Base-by-base conservation (phyloP, 2,888 invertebrate species). In the Pammene fasciana region DNA sequence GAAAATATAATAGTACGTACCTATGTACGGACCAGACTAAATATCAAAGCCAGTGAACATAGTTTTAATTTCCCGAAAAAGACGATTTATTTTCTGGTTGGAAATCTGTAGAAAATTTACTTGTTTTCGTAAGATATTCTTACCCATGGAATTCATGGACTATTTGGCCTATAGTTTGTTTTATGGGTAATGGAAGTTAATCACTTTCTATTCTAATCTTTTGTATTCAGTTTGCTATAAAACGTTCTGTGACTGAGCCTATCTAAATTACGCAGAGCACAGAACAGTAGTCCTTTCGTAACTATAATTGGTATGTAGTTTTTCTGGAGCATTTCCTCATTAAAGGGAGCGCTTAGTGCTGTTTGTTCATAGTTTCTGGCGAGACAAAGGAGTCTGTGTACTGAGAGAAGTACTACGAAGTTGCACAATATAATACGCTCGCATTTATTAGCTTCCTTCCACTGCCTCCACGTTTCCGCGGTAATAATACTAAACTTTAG, bases 291-390 rank as follows among this genome's bases (percentile, higher is more conserved):
- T 75, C 75, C 83, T 88, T 88, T 84, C 82, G 83, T 86, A 87
- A 89, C 81, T 79, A 85, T 50, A 87, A 88, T 86, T 83, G 83
- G 79, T 76, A 76, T 78, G 79, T 82, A 80, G 84, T 86, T 87
- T 88, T 90, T 90, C 86, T 92, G 84, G 91, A 89, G 85, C 90
- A 87, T 86, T 92, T 91, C 91, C 91, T 91, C 86, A 89, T 92
- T 91, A 89, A 86, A 85, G 77, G 79, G 82, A 80, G 80, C 85
- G 82, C 82, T 83, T 84, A 86, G 80, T 82, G 66, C 68, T 75
- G 80, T 74, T 75, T 75, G 78, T 79, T 75, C 74, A 76, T 79
- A 74, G 77, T 75, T 78, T 71, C 60, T 75, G 72, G 73, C 73
- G 75, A 79, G 77, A 86, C 83, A 84, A 84, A 84, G 82, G 84